Evolutionary conservation across 1,140 invertebrate genomes (phyloP), one percentile per base, ranked within the genome.

Genomic region (Drosophila quadrilineata): DNA sequence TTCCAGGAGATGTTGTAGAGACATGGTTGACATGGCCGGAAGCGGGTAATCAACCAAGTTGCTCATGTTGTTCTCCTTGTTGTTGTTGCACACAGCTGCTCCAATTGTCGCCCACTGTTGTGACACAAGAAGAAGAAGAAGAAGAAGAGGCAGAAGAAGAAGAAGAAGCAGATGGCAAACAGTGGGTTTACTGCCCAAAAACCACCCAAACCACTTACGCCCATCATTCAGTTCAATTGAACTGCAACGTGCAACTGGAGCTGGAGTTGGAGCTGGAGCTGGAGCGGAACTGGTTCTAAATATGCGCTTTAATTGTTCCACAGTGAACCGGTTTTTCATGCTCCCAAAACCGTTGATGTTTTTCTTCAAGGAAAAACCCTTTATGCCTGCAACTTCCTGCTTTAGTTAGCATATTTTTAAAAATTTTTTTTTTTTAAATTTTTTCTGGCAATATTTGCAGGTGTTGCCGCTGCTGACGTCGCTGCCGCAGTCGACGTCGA

Each of bases 51-150:
- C 77, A 82, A 29, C 46, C 49, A 12, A 45, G 21, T 28, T 22
- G 6, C 17, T 52, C 6, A 8, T 41, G 28, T 38, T 46, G 19
- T 33, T 46, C 28, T n/a, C 45, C 19, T 35, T 56, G 43, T 66
- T 63, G 43, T 38, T 76, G 69, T 40, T 60, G 60, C 6, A 10
- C 10, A 59, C 70, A 58, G 70, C 76, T 82, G 77, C 73, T 82
- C 77, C 77, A 82, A 82, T 82, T 82, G 69, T 65, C 77, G 76
- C 76, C 76, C 76, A 82, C 76, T 10, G 33, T 28, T 28, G 28
- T 3, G 48, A 29, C 41, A 8, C 33, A 35, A 56, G 49, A 53
- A 29, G 63, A 14, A 3, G n/a, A 24, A 26, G 53, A 22, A 14
- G 10, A 33, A 35, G n/a, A 35, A 56, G 49, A 53, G 29, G 63